Base-by-base conservation (phyloP, 2,888 invertebrate genomes). In the Caenorhabditis sp. region DNA sequence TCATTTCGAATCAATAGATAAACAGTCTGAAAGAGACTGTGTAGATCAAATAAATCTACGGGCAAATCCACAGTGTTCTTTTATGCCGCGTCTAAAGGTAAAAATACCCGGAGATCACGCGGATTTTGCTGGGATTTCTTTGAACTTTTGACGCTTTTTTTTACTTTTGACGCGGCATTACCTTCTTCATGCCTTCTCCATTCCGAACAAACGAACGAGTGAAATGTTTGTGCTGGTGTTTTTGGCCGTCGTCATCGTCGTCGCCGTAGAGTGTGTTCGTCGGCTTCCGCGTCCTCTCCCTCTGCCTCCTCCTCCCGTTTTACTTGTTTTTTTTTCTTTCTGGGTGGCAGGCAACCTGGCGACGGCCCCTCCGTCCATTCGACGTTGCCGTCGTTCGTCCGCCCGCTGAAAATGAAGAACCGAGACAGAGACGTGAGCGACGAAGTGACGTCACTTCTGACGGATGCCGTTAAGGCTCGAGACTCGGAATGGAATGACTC, bases 281-380 rank as follows among this genome's bases (percentile, higher is more conserved):
- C 62, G 55, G 62, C 58, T 56, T 62, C 72, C 52, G 55, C 59
- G 30, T 55, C 62, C 39, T 39, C 43, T 17, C 46, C 59, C 27
- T 2, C 27, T 35, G 35, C 35, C 30, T 30, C 58, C 58, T 59
- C 35, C 48, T 39, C 32, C 58, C n/a, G n/a, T n/a, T 72, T 63
- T 63, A 71, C 62, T 62, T 62, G 62, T 71, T 56, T 61, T 70
- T 46, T 66, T 70, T 70, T 70, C 50, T 32, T 50, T 11, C 52
- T 58, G 68, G 68, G 68, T 68, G 68, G 68, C 22, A 61, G 41
- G n/a, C 41, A 43, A 30, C 35, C 35, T 13, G 35, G 22, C 55
- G 50, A 41, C 50, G 65, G 56, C 56, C 46, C 43, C 41, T 56
- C 39, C 56, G 45, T 66, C 58, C 56, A 32, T 35, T 48, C 58